Conservation (phyloP, 1,140 invertebrate genomes). For the Rhyacophila brunnea region DNA sequence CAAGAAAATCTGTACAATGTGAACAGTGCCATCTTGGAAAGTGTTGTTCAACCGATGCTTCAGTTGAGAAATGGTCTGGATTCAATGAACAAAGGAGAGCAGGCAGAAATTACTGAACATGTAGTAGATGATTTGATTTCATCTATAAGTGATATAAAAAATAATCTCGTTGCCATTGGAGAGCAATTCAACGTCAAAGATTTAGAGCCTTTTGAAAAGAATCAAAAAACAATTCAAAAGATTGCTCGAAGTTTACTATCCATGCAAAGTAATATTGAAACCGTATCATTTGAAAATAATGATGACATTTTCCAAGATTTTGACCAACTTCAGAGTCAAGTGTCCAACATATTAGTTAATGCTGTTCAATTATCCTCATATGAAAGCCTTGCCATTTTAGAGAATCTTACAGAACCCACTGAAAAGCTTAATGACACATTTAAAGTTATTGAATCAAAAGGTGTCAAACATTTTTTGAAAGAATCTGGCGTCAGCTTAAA, state of each 20-base stretch:
- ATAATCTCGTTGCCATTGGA: conserved; percentile 38
- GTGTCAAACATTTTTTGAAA: conserved; percentile 8
- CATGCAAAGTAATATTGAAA: conserved; percentile 47
- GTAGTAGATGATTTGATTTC: conserved; percentile 41
- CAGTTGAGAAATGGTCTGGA: conserved; percentile 52
- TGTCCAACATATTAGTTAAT: conserved; percentile 50
- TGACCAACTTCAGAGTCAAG: conserved; percentile 38
- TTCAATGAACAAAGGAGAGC: conserved; percentile 39
- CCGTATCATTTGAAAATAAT: conserved; percentile 27
- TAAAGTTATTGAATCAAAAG: conserved; percentile 4
- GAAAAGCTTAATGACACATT: conserved; percentile 26
- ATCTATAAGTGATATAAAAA: conserved; percentile 43
- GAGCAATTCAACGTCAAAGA: conserved; percentile 34
- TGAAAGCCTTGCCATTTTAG: conserved; percentile 18
- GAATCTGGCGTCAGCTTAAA: conserved; percentile 11
- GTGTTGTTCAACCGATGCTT: conserved; percentile 49
- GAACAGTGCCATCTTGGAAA: conserved; percentile 52
- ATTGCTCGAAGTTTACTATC: conserved; percentile 53
- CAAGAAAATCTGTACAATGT: conserved; percentile 48
- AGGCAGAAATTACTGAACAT: conserved; percentile 32
- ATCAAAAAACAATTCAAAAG: conserved; percentile 51
- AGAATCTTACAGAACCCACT: conserved; percentile 19
- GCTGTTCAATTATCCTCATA: conserved; percentile 38
- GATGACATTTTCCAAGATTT: conserved; percentile 25
- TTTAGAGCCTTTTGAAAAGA: conserved; percentile 44